Base-by-base conservation (phyloP, 1,140 invertebrate species). In the Cardiocondyla obscurior region DNA sequence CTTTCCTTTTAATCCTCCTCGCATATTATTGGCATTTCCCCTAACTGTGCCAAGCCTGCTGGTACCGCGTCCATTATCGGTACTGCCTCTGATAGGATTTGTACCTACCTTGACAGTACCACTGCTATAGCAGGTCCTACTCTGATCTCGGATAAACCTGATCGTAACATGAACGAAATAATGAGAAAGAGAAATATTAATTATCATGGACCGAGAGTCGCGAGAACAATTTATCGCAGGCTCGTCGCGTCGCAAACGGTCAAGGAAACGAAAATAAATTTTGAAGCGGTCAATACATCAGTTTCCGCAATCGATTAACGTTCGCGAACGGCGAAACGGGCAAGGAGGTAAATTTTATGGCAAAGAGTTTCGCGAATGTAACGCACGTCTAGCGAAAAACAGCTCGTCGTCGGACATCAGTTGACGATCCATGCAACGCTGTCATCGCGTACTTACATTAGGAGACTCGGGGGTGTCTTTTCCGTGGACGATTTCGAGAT, bases 41-140 rank as follows among this genome's bases (percentile, higher is more conserved):
- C 93, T 94, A 39, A 94, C 94, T 81, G 92, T 90, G 16, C 93
- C 93, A 70, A 90, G 92, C 87, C 90, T 86, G 85, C 85, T 88
- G 62, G 85, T 88, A 82, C 90, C 92, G 16, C 88, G 89, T 25
- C 89, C 88, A 36, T 90, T 89, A 58, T 90, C 85, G 28, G 90
- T 90, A 30, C 92, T 92, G 36, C 90, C 91, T 22, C 91, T 86
- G 46, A 93, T 92, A 79, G 93, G 91, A 22, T 89, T 90, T 25
- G 86, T 90, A 3, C 92, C 94, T 55, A 94, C 93, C 25, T 92
- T 90, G 58, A 92, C 90, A 69, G 93, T 90, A 14, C 94, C 94
- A 14, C 94, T 93, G 36, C 92, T 83, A 82, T 92, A 84, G 30
- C 90, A 88, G 46, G 92, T 90, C 76, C 93, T 83, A 36, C 88